phyloP scores from a whole-genome alignment of 2,888 invertebrate species.

The Anoplius nigerrimus region DNA sequence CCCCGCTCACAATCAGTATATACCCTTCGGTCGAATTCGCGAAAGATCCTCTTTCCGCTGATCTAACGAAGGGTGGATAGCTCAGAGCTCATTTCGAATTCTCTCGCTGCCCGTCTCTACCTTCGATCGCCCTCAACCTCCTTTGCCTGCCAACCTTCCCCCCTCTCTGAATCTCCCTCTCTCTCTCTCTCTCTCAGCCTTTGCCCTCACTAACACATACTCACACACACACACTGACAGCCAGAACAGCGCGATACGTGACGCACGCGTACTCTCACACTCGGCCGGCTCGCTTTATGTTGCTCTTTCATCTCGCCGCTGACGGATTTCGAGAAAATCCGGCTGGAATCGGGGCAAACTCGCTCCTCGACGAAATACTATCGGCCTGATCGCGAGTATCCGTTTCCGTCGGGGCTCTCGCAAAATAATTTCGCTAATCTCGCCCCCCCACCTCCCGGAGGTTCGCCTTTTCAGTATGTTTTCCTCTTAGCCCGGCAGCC shows the following conservation, averaged over 20 bases:
- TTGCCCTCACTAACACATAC: background rate
- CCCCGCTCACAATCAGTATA: background rate
- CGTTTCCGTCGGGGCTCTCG: no score
- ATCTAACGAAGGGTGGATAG: background rate
- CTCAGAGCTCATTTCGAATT: background rate
- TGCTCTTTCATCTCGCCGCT: no score
- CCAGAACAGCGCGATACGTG: background rate
- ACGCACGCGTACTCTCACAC: background rate
- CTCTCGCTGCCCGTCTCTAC: background rate
- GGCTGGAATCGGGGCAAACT: background rate
- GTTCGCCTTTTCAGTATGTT: no score
- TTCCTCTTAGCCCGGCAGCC: no score
- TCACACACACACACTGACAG: conserved; percentile 2
- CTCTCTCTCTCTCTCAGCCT: conserved; percentile 1
- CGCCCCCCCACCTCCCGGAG: no score
- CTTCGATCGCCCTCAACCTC: background rate
- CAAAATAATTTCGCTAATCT: no score
- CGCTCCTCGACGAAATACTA: no score
- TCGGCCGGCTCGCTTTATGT: no score
- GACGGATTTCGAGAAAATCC: conserved; percentile 5
- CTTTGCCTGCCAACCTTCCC: background rate
- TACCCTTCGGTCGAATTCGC: background rate
- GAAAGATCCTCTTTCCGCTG: background rate
- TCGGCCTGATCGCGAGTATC: no score
- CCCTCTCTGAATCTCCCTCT: background rate